phyloP scores from a whole-genome alignment of 2,888 invertebrate genomes.

The Laothoe populi region DNA sequence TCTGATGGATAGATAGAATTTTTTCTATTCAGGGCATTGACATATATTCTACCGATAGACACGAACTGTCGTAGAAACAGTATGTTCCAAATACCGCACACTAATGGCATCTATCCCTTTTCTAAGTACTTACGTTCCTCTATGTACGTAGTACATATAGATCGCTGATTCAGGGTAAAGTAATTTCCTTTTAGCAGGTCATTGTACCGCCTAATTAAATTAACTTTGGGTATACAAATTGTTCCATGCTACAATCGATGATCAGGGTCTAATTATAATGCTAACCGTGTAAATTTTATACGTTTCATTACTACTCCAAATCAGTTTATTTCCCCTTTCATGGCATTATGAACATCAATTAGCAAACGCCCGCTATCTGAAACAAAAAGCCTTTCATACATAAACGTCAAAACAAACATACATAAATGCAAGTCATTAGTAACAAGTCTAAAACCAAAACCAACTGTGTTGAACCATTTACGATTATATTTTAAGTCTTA shows the following conservation, averaged over 20 bases:
- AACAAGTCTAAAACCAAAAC: not conserved
- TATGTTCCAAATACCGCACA: too few species aligned
- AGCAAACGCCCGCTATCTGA: constrained; percentile 46
- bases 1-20: too few species aligned
- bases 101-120: too few species aligned
- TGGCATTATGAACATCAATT: constrained; percentile 38
- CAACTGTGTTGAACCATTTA: not conserved
- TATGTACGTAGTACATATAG: too few species aligned
- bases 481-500: too few species aligned
- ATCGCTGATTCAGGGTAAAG: not conserved
- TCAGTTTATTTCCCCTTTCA: not conserved
- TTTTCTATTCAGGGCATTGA: too few species aligned
- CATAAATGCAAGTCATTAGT: not conserved
- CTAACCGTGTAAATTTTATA: not conserved
- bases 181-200: not conserved
- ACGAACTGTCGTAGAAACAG: too few species aligned
- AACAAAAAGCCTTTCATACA: constrained; percentile 46
- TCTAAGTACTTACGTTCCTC: too few species aligned
- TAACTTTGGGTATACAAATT: not conserved
- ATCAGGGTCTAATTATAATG: not conserved
- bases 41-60: too few species aligned
- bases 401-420: constrained; percentile 35
- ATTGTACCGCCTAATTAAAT: not conserved
- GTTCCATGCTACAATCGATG: not conserved
- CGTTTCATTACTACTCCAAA: not conserved